phyloP scores from a whole-genome alignment of 2,888 invertebrate species.

The Gari tellinella region DNA sequence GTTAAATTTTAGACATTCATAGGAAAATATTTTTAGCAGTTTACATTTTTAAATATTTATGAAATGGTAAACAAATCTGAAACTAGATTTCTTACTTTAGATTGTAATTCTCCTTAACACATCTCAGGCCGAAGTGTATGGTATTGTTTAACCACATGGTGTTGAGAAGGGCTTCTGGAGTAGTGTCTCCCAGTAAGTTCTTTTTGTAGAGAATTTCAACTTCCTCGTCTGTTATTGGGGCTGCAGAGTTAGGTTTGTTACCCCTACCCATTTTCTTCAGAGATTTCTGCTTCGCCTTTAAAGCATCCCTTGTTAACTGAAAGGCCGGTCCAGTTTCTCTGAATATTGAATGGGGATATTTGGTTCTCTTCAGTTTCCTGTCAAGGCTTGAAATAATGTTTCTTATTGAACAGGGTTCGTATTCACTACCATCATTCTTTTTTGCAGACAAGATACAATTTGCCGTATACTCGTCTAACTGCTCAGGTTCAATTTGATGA shows the following conservation, averaged over 20 bases:
- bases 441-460: conserved; percentile 21
- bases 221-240: conserved; percentile 31
- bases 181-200: conserved; percentile 32
- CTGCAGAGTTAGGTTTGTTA: conserved; percentile 19
- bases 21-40: too few relatives aligned
- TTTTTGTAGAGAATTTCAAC: conserved; percentile 33
- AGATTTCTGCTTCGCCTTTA: conserved; percentile 6
- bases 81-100: too few relatives aligned
- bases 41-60: too few relatives aligned
- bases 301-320: conserved; percentile 11
- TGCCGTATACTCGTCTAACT: conserved; percentile 13
- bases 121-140: too few relatives aligned
- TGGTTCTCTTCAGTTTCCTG: conserved; percentile 14
- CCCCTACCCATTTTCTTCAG: conserved; percentile 34
- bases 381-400: conserved; percentile 28
- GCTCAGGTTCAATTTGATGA: conserved; percentile 16
- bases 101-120: too few relatives aligned
- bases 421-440: conserved; percentile 17
- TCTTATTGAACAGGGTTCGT: conserved; percentile 17
- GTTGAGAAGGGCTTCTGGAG: too few relatives aligned
- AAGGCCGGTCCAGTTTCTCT: conserved; percentile 7
- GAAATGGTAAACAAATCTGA: too few relatives aligned
- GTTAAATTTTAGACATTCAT: too few relatives aligned
- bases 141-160: conserved; percentile 50
- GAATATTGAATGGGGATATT: conserved; percentile 12